phyloP scores from a whole-genome alignment of 2,888 invertebrate genomes.

The Melangyna quadrimaculata region DNA sequence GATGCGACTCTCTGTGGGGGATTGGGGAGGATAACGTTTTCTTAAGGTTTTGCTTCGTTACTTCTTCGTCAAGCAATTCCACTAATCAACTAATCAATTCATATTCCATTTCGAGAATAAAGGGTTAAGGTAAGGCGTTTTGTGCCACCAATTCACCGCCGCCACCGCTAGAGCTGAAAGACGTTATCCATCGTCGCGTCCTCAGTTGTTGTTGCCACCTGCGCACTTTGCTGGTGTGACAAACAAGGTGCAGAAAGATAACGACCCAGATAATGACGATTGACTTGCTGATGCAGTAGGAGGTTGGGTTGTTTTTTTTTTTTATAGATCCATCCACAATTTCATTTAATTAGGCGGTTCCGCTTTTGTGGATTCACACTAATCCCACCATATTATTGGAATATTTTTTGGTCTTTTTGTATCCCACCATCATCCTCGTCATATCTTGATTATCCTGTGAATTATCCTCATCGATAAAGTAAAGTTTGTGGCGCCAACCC shows the following conservation, averaged over 20 bases:
- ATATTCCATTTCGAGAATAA: constrained; percentile 36
- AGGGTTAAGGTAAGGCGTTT: constrained; percentile 13
- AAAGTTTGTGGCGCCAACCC: constrained; percentile 33
- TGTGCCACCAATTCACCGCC: neutral
- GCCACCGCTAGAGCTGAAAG: neutral
- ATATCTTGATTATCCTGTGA: constrained; percentile 21
- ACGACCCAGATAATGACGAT: constrained; percentile 41
- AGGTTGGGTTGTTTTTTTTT: constrained; percentile 18
- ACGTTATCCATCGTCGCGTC: neutral
- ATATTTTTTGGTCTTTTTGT: neutral
- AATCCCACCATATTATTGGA: neutral
- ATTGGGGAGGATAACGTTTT: neutral
- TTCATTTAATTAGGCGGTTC: constrained; percentile 60
- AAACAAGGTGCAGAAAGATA: constrained; percentile 65
- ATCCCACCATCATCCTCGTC: neutral
- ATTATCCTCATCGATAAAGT: constrained; percentile 34
- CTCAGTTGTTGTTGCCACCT: neutral
- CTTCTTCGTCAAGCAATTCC: constrained; percentile 28
- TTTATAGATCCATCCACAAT: constrained; percentile 18
- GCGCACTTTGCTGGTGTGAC: constrained; percentile 31
- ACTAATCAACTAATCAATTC: constrained; percentile 64
- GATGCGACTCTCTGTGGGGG: neutral
- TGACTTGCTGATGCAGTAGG: constrained; percentile 27
- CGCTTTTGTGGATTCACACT: constrained; percentile 35
- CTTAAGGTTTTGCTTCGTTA: constrained; percentile 5